Evolutionary conservation across 2,797 vertebrate genomes (phyloP), one percentile per base, ranked within the genome.

Genomic region (Chromobotia macracanthus): DNA sequence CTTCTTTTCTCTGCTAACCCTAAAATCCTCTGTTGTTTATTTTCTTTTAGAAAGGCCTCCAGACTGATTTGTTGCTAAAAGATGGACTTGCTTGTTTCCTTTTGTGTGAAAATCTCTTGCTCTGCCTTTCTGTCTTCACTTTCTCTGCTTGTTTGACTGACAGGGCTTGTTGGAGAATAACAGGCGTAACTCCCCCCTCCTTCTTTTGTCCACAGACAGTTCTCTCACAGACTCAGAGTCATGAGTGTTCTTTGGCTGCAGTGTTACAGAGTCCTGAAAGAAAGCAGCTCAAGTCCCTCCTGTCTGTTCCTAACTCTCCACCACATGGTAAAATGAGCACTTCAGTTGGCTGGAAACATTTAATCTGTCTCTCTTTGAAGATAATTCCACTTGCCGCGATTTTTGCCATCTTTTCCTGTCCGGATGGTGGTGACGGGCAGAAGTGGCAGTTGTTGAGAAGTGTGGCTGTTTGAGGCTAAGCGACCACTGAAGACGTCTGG

Each of bases 101-200:
- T 97, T 99, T 99, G 97, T 99, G 95, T 94, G 93, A 92, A 95
- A 95, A 96, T 94, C 97, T 96, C 96, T 96, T 95, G 95, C 97
- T 92, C 90, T 91, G 93, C 94, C 95, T 95, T 95, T 93, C 95
- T 95, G 63, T 90, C 93, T 91, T 92, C n/a, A n/a, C 92, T 95
- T 95, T 95, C 94, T 95, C 91, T 87, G 93, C 96, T 95, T 96
- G 96, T 98, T 96, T 99, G 97, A 98, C 96, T 97, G 97, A 96
- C 97, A 95, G 94, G 95, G 95, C 97, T 98, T 98, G 99, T 99
- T 98, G 97, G 97, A 95, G 94, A 94, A 93, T 98, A 99, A 99
- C 97, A 97, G 97, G 97, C 97, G 95, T 96, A 96, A 96, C 97
- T 95, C 64, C 92, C 94, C 94, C 93, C 96, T 94, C 93, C 65